Base-by-base conservation (phyloP, 1,140 invertebrate species). In the Rhizoglyphus robini region DNA sequence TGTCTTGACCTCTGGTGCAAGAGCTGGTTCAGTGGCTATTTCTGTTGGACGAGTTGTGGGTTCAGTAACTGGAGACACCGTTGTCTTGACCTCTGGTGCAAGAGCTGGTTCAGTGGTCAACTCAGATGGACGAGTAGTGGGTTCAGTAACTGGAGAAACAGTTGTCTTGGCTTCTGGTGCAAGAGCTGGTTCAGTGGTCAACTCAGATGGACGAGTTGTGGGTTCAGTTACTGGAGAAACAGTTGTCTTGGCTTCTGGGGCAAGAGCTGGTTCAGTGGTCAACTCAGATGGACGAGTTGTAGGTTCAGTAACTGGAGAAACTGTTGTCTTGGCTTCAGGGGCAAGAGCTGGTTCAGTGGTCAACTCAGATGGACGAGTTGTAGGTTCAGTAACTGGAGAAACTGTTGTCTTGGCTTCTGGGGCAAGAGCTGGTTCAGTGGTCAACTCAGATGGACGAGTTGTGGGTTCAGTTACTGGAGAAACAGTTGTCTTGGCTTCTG, bases 31-130 rank as follows among this genome's bases (percentile, higher is more conserved):
- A 61, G 32, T 65, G 62, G 23, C 30, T 23, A 46, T 51, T 62
- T 67, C 63, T 30, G n/a, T n/a, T n/a, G n/a, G n/a, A n/a, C n/a
- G n/a, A n/a, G n/a, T n/a, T n/a, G n/a, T n/a, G n/a, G n/a, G n/a
- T n/a, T n/a, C n/a, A n/a, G n/a, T n/a, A n/a, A n/a, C n/a, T n/a
- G n/a, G n/a, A n/a, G n/a, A n/a, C n/a, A n/a, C n/a, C n/a, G n/a
- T n/a, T n/a, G n/a, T n/a, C n/a, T n/a, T n/a, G n/a, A n/a, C n/a
- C n/a, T n/a, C n/a, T n/a, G n/a, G n/a, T n/a, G n/a, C n/a, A n/a
- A n/a, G n/a, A n/a, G n/a, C n/a, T n/a, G n/a, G n/a, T 41, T 41
- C 36, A 61, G 32, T 65, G 62, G 23, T 31, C 20, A 46, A 48
- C 61, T 67, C 63, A 29, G 20, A 32, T 54, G 20, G 20, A 11